Base-by-base conservation (phyloP, 2,888 invertebrate genomes). In the Leptopterna dolabrata region DNA sequence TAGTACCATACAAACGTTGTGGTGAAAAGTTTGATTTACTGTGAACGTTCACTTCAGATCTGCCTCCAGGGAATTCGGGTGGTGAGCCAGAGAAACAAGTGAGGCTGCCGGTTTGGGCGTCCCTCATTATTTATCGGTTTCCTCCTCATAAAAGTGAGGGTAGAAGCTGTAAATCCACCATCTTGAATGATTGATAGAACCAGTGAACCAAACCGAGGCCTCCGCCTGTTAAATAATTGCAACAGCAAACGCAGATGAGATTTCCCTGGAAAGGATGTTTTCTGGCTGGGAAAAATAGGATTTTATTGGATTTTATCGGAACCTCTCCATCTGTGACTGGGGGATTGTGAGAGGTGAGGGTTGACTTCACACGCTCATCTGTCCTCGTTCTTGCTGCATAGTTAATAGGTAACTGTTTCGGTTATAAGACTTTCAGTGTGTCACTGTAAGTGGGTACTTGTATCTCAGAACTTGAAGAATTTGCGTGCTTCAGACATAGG, bases 101-200 rank as follows among this genome's bases (percentile, higher is more conserved):
- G 63, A 63, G 63, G 73, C 36, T 73, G 16, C 73, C 19, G n/a
- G 73, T 73, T 73, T 9, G 30, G 4, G 13, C n/a, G 14, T 19
- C 73, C n/a, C 73, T 73, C 73, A 73, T 73, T 73, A 73, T 73
- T 73, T 73, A 73, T 73, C 41, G 73, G 73, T 73, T 41, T 73
- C 41, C 73, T 41, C 19, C 73, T 73, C 73, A 73, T 73, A 73
- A 73, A 73, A 73, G 73, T 73, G 36, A 73, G 41, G 73, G 73
- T 73, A 19, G 73, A 36, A 73, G 73, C 73, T 73, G 73, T 73
- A 73, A 73, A 73, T 73, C 73, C 73, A 36, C 73, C 36, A 19
- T 9, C 73, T 73, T 73, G 73, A 36, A 73, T 73, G 73, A 73
- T 73, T 73, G 73, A 73, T 73, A 16, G 16, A 0, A 16, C 29